Percentiles rank a stretch among this genome's conserved stretches.
Conservation (phyloP, 1,140 invertebrate genomes). For the Panagrolaimus sp. region DNA sequence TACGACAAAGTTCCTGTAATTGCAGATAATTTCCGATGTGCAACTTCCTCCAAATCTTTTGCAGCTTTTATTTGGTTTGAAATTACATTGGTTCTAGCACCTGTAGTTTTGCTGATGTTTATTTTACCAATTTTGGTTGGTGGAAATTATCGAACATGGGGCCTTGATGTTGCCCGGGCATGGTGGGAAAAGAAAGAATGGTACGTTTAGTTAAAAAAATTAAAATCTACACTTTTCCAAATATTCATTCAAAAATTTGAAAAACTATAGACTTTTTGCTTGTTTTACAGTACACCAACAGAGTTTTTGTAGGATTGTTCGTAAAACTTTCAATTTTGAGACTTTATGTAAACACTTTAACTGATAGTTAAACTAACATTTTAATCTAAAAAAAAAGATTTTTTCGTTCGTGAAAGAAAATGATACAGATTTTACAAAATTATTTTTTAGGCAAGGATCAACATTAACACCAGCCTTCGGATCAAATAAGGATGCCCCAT, state of each 20-base stretch:
- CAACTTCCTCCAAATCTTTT: slow-evolving; percentile 18
- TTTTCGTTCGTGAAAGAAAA: too few relatives aligned
- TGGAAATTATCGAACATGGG: slow-evolving; percentile 29
- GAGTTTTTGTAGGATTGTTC: too few relatives aligned
- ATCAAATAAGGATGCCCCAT: slow-evolving; percentile 6
- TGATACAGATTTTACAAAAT: not conserved
- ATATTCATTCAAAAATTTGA: too few relatives aligned
- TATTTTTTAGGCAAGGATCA: slow-evolving; percentile 22
- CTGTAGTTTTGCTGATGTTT: slow-evolving; percentile 27
- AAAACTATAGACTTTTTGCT: too few relatives aligned
- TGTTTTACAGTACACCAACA: too few relatives aligned
- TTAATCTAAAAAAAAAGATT: too few relatives aligned
- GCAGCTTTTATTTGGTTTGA: too few relatives aligned
- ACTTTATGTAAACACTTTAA: too few relatives aligned
- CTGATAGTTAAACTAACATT: too few relatives aligned
- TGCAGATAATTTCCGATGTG: slow-evolving; percentile 32
- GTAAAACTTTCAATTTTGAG: too few relatives aligned
- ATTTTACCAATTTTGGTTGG: slow-evolving; percentile 34
- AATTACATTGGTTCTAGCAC: slow-evolving; percentile 26
- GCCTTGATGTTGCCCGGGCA: slow-evolving; percentile 24
- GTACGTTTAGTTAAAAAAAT: slow-evolving; percentile 1
- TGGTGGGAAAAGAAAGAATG: slow-evolving; percentile 37
- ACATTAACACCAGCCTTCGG: slow-evolving; percentile 28
- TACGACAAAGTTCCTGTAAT: slow-evolving; percentile 20
- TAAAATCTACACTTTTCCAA: too few relatives aligned